Percentiles rank a stretch among this genome's conserved stretches.
Conservation (phyloP, 2,888 invertebrate genomes). For the Drosophila nr. perissopoda region DNA sequence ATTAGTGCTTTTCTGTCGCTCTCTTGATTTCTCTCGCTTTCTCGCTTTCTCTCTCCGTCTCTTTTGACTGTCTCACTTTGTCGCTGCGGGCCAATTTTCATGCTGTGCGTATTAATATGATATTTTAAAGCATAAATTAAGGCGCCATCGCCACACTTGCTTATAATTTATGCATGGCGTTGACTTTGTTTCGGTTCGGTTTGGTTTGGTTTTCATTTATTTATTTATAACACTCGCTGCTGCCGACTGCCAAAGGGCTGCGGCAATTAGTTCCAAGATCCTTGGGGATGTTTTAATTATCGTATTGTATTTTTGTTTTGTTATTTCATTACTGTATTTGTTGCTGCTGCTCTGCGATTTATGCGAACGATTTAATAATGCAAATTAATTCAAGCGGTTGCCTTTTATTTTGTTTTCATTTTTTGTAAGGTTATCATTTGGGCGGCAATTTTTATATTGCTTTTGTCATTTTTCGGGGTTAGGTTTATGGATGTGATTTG, state of each 20-base stretch:
- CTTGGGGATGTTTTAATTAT: constrained; percentile 70
- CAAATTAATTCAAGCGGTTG: constrained; percentile 65
- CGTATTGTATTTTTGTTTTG: constrained; percentile 56
- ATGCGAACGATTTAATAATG: constrained; percentile 68
- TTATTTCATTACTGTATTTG: constrained; percentile 46
- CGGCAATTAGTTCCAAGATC: constrained; percentile 65
- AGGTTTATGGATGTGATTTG: constrained; percentile 47
- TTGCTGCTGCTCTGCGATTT: constrained; percentile 50
- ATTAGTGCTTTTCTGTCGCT: constrained; percentile 68
- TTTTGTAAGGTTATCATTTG: constrained; percentile 31
- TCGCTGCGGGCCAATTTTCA: constrained; percentile 52
- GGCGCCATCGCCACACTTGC: constrained; percentile 60
- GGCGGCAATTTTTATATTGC: constrained; percentile 24
- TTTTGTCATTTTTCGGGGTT: constrained; percentile 33
- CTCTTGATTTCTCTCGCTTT: constrained; percentile 10
- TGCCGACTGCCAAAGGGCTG: constrained; percentile 61
- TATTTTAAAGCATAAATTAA: constrained; percentile 72
- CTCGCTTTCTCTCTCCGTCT: constrained; percentile 4
- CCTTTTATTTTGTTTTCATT: constrained; percentile 12
- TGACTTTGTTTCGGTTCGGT: constrained; percentile 57
- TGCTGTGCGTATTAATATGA: constrained; percentile 67
- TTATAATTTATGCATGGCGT: constrained; percentile 70
- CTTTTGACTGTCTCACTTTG: constrained; percentile 1
- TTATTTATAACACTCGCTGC: constrained; percentile 63
- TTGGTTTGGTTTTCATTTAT: constrained; percentile 55